These are phyloP conservation scores for Copsychus sechellarum DNA, from an alignment of 2,113 vertebrate genomes.

Conservation along the genomic window DNA sequence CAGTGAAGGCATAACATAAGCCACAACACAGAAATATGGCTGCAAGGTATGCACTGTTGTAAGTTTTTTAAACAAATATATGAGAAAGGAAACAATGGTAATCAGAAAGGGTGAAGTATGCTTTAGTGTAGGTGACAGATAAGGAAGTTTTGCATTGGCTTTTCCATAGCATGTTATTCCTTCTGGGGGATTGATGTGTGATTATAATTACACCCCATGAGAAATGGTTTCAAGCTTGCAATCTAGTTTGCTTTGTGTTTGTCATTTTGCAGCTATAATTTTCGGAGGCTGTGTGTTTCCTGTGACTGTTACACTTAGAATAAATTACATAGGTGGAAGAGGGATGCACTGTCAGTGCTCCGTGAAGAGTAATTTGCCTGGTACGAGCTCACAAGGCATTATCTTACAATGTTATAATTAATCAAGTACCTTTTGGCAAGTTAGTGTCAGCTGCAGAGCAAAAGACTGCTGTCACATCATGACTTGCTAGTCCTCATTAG, in stretches of 20 bases:
- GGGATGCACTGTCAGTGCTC: neutral
- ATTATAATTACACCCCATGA: conserved; percentile 26
- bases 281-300: neutral
- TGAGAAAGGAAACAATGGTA: neutral
- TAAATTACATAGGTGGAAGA: conserved; percentile 54
- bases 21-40: neutral
- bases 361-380: conserved; percentile 35
- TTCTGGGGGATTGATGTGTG: neutral
- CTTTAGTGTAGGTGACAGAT: neutral
- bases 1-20: neutral
- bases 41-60: neutral
- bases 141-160: neutral
- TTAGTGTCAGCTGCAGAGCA: conserved; percentile 31
- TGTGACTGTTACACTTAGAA: neutral
- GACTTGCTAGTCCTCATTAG: neutral
- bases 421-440: conserved; percentile 5
- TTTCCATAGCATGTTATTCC: neutral
- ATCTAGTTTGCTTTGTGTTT: conserved; percentile 13
- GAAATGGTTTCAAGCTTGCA: conserved; percentile 2
- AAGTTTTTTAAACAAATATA: neutral
- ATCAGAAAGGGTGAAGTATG: neutral
- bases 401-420: conserved; percentile 35
- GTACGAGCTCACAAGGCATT: conserved; percentile 9
- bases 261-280: conserved; percentile 31
- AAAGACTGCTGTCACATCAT: conserved; percentile 19